phyloP scores from a whole-genome alignment of 2,113 vertebrate species.

The Caretta caretta region DNA sequence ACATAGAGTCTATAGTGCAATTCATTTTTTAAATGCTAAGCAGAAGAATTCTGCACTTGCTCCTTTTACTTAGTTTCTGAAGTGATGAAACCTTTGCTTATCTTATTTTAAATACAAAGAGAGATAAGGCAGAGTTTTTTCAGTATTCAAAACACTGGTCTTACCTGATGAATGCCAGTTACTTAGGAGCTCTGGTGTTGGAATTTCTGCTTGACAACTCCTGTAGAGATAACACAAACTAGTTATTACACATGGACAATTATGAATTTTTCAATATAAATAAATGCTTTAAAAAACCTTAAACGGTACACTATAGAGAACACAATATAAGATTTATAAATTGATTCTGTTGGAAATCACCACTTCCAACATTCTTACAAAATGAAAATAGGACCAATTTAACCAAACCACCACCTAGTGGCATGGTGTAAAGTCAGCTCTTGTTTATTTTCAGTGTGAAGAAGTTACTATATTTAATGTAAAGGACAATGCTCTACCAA shows the following conservation, averaged over 20 bases:
- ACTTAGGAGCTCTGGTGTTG: slow-evolving; percentile 43
- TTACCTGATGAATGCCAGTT: slow-evolving; percentile 60
- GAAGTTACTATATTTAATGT: neutral
- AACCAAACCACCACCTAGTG: neutral
- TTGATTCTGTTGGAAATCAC: neutral
- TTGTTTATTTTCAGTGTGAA: neutral
- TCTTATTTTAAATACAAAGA: neutral
- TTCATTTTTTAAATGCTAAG: neutral
- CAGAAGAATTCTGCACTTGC: neutral
- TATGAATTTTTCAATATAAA: neutral
- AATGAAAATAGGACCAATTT: neutral
- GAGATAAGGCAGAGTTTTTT: neutral
- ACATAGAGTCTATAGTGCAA: neutral
- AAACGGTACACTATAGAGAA: neutral
- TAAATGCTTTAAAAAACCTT: neutral
- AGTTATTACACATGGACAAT: neutral
- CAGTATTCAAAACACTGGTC: neutral
- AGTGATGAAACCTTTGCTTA: neutral
- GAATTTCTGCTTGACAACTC: slow-evolving; percentile 44
- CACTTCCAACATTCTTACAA: neutral
- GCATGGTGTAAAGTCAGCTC: neutral
- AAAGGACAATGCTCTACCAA: neutral
- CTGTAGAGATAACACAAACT: slow-evolving; percentile 59
- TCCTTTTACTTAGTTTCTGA: neutral
- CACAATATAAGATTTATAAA: neutral